A percentile compares a stretch with the other conserved stretches of the same genome.
phyloP scores from a whole-genome alignment of 1,140 invertebrate species.

The Chrysopa pallens region DNA sequence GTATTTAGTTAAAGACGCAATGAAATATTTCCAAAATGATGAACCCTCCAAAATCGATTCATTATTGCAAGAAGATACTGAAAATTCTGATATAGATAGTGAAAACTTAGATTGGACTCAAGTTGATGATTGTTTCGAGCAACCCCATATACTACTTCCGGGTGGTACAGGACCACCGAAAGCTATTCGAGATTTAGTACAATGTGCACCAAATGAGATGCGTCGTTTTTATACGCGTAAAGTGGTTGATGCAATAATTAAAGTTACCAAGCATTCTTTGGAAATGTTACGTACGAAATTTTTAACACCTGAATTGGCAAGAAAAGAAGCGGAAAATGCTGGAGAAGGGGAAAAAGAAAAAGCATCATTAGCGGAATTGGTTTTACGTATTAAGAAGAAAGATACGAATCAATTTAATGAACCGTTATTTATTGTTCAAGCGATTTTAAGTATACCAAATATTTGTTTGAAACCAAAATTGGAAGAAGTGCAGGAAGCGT shows the following conservation, averaged over 20 bases:
- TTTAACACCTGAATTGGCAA: too few species aligned
- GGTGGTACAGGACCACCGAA: constrained; percentile 13
- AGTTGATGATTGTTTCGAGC: constrained; percentile 68
- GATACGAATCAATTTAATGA: constrained; percentile 20
- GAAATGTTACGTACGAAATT: constrained; percentile 46
- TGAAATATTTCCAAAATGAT: constrained; percentile 29
- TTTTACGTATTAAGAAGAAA: too few species aligned
- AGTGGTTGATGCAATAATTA: constrained; percentile 74
- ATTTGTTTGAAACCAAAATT: constrained; percentile 73
- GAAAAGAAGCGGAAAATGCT: too few species aligned
- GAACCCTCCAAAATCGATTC: constrained; percentile 24
- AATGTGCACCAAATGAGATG: constrained; percentile 67
- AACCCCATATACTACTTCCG: constrained; percentile 34
- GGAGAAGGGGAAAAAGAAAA: too few species aligned
- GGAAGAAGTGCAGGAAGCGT: constrained; percentile 79
- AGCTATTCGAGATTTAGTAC: constrained; percentile 50
- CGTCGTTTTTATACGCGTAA: constrained; percentile 68
- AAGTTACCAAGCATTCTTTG: constrained; percentile 60
- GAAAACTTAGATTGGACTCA: constrained; percentile 67
- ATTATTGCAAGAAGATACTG: constrained; percentile 18
- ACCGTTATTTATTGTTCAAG: constrained; percentile 56
- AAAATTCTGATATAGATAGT: constrained; percentile 16
- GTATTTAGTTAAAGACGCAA: constrained; percentile 62
- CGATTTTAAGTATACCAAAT: constrained; percentile 69
- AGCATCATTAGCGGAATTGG: too few species aligned